Base-by-base conservation (phyloP, 2,888 invertebrate species). In the Pyrrhia umbra region DNA sequence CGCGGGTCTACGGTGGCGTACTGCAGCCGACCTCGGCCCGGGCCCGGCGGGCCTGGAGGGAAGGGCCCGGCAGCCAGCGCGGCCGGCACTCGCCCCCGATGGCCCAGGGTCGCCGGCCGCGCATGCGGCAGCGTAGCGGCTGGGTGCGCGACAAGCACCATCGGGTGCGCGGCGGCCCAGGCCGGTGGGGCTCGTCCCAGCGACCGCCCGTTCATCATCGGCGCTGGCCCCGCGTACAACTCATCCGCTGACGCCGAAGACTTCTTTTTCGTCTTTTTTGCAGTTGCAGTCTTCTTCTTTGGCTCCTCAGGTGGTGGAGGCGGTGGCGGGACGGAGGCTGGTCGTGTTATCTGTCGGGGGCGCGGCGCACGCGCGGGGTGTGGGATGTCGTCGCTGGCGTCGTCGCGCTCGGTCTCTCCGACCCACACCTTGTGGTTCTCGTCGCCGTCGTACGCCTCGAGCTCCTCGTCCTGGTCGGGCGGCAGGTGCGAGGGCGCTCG, bases 351-450 rank as follows among this genome's bases (percentile, higher is more conserved):
- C 91, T 98, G 98, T 1, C 98, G 96, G 0, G 98, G 98, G 46
- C 98, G 95, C 25, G 96, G 95, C 20, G 96, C 96, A 49, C 97
- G 95, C 15, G 96, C 95, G 82, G 74, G 96, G 95, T 81, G 96
- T 39, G 94, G 94, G 57, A 91, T 88, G 63, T 96, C 95, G 76
- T 98, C 97, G 83, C 97, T 97, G 13, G 96, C 96, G 72, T 96
- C 96, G 82, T 97, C 96, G 70, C 97, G 97, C 30, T 97, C 95
- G 60, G 97, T 96, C 87, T 97, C 97, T 27, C 98, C 97, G 2
- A 97, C 97, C 98, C 98, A 98, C 40, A 98, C 97, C 90, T 98
- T 98, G 89, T 98, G 98, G 88, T 98, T 98, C 90, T 98, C 98
- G 85, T 98, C 98, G 0, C 98, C 98, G 85, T 98, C 98, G 90